Evolutionary conservation across 2,888 invertebrate genomes (phyloP).

Genomic region (Chloroclystis v-ata): DNA sequence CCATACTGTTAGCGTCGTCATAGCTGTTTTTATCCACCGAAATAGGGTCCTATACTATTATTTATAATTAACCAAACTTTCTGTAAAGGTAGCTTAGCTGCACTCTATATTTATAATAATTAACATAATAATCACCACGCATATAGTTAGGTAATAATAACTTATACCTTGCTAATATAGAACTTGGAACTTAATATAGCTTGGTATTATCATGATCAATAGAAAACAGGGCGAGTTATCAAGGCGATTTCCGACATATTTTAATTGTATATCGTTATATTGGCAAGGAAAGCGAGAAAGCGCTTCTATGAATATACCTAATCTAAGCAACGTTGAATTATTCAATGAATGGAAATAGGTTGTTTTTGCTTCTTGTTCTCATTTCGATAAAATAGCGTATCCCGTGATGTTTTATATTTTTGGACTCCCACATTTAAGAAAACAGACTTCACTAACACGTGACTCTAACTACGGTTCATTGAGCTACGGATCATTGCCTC

Average conservation of each 20-base stretch:
- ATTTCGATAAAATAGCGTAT: constrained; percentile 19
- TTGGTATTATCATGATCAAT: no score
- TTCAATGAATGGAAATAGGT: constrained; percentile 14
- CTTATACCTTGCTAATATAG: no score
- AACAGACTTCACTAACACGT: no score
- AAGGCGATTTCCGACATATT: neutral
- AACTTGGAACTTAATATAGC: no score
- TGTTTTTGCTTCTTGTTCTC: constrained; percentile 14
- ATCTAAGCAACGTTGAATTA: constrained; percentile 15
- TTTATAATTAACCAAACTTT: no score
- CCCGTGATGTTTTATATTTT: constrained; percentile 7
- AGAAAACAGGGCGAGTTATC: no score
- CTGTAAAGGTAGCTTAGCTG: no score
- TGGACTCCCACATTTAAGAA: constrained; percentile 15
- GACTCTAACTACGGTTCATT: constrained; percentile 5
- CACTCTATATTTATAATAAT: no score
- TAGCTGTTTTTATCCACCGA: constrained; percentile 21
- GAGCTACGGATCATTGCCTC: constrained; percentile 9
- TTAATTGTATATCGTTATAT: neutral
- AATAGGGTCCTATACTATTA: no score
- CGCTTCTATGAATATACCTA: constrained; percentile 5
- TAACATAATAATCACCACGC: no score
- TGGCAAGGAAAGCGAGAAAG: neutral
- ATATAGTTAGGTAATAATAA: no score
- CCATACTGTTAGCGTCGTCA: constrained; percentile 22